phyloP scores from a whole-genome alignment of 2,797 vertebrate species.

The Trachops cirrhosus region DNA sequence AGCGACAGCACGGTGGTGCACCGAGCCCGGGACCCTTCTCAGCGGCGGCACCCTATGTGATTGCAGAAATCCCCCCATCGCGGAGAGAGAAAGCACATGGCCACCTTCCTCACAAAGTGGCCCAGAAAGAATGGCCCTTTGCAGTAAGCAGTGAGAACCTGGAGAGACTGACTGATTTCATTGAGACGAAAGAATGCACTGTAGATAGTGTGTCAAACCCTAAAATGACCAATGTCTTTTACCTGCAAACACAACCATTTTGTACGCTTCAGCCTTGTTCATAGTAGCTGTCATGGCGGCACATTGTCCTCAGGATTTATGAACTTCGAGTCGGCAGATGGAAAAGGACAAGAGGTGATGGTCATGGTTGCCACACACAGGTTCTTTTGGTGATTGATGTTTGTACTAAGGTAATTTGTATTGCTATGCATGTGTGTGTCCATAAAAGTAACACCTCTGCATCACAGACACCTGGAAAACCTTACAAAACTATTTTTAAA shows the following conservation, averaged over 20 bases:
- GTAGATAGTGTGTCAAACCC: neutral
- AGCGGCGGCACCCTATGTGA: too few relatives aligned
- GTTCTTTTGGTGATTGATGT: neutral
- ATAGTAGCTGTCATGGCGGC: neutral
- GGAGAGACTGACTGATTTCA: neutral
- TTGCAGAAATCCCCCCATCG: neutral
- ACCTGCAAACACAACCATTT: neutral
- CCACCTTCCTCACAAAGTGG: neutral
- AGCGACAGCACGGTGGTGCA: neutral
- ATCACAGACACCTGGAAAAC: neutral
- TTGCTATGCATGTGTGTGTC: accelerated
- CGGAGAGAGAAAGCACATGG: neutral
- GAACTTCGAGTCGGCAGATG: neutral
- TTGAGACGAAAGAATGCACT: neutral
- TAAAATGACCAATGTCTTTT: neutral
- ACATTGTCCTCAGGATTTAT: neutral
- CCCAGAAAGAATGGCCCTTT: neutral
- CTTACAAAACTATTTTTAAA: neutral
- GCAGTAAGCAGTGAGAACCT: neutral
- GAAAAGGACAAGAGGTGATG: neutral
- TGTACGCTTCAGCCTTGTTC: neutral
- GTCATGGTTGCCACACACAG: accelerated
- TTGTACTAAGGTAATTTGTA: neutral
- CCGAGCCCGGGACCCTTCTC: accelerated
- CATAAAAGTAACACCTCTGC: neutral